Percentiles rank a stretch among this genome's conserved stretches.
phyloP scores from a whole-genome alignment of 2,888 invertebrate species.

The Seladonia tumulorum region DNA sequence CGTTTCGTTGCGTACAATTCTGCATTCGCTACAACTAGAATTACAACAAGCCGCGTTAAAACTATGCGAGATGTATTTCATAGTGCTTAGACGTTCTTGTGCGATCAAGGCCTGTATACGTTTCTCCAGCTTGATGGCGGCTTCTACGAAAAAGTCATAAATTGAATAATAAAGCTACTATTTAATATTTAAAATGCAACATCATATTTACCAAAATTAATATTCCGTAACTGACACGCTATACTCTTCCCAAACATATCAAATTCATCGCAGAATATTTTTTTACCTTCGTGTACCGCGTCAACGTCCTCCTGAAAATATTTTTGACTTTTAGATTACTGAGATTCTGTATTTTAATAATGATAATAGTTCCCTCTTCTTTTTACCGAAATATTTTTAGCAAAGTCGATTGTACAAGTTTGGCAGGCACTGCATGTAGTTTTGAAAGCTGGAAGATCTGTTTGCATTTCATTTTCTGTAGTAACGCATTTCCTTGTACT shows the following conservation, averaged over 20 bases:
- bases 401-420: neutral
- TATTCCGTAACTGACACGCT: slow-evolving; percentile 61
- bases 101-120: slow-evolving; percentile 56
- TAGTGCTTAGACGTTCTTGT: slow-evolving; percentile 46
- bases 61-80: slow-evolving; percentile 33
- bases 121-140: slow-evolving; percentile 56
- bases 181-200: neutral
- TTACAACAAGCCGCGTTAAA: slow-evolving; percentile 35
- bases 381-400: slow-evolving; percentile 29
- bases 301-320: slow-evolving; percentile 37
- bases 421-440: slow-evolving; percentile 20
- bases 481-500: slow-evolving; percentile 8
- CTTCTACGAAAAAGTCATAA: slow-evolving; percentile 43
- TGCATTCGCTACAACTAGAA: slow-evolving; percentile 52
- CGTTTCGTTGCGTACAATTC: slow-evolving; percentile 35
- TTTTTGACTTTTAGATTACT: neutral
- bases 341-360: neutral
- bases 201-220: slow-evolving; percentile 55
- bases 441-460: slow-evolving; percentile 51
- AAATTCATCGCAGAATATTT: slow-evolving; percentile 48
- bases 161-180: neutral
- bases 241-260: slow-evolving; percentile 62
- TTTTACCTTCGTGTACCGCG: neutral
- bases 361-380: neutral
- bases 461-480: slow-evolving; percentile 43